Base-by-base conservation (phyloP, 2,113 vertebrate species). In the Oriolus oriolus region DNA sequence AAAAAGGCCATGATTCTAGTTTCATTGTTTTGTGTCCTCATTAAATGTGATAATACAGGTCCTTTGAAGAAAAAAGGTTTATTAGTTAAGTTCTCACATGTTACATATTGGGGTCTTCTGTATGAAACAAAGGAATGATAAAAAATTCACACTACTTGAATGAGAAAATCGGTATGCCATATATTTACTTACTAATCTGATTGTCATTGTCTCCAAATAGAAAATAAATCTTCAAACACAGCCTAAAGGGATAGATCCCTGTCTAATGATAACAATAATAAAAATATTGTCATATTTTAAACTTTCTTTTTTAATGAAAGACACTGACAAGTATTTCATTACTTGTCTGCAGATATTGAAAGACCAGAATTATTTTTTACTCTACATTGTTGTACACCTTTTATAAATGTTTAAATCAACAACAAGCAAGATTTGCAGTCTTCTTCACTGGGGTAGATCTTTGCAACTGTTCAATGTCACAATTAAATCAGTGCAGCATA, bases 331-430 rank as follows among this genome's bases (percentile, higher is more conserved):
- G 6, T 35, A 27, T 89, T 87, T 83, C 8, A n/a, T 60, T 56
- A 56, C 17, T 70, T 87, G 26, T 50, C n/a, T 44, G 9, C 24
- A 71, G 18, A 53, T 53, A 20, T 16, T 57, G 52, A 84, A 77
- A 77, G 33, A 31, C 3, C 7, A 59, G 13, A 16, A 27, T 41
- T 37, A n/a, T 22, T 71, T 89, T 84, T 91, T 15, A 59, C 12
- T 63, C 26, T 9, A 11, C 5, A 19, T 73, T 59, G 28, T 27
- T 1, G 1, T 49, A 33, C 0, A 1, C 11, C 52, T 8, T 63
- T 28, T 8, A 23, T 59, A 68, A 42, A 31, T 66, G 19, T n/a
- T 50, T 39, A 73, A 77, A 84, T 24, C 28, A 61, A 50, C 16
- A 45, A 42, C 15, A 87, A 91, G 27, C 9, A 8, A n/a, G 63